Conservation (phyloP, 2,797 vertebrate species). For the Amblyopsis hoosieri region DNA sequence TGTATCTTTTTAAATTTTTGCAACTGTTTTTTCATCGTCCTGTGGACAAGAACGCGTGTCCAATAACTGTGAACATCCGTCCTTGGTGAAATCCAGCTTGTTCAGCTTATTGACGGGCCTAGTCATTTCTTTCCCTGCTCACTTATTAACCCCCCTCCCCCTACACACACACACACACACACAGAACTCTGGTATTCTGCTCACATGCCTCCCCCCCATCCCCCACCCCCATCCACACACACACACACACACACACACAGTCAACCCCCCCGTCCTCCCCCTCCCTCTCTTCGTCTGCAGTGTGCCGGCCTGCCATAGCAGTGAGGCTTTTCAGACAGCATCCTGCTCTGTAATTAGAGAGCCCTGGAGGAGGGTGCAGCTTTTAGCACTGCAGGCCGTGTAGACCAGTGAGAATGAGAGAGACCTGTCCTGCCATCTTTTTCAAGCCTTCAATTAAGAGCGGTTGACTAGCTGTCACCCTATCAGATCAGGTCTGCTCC, state of each 20-base stretch:
- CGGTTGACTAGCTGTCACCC: slow-evolving; percentile 24
- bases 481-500: slow-evolving; percentile 17
- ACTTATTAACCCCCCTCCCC: slow-evolving; percentile 27
- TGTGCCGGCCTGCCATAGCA: slow-evolving; percentile 46
- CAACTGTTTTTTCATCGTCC: no score
- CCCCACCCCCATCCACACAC: slow-evolving; percentile 4
- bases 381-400: slow-evolving; percentile 43
- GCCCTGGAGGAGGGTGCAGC: slow-evolving; percentile 37
- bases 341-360: slow-evolving; percentile 63
- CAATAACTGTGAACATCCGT: not conserved
- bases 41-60: no score
- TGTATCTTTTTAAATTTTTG: no score
- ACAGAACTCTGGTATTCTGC: no score
- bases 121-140: slow-evolving; percentile 28
- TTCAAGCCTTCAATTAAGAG: slow-evolving; percentile 28
- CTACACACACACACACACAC: not conserved
- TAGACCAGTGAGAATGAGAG: slow-evolving; percentile 45
- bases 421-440: slow-evolving; percentile 32
- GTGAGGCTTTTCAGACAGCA: slow-evolving; percentile 45
- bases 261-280: slow-evolving; percentile 16
- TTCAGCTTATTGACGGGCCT: slow-evolving; percentile 6
- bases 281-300: slow-evolving; percentile 33
- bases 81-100: slow-evolving; percentile 28
- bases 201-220: not conserved
- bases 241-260: slow-evolving; percentile 18